Base-by-base conservation (phyloP, 1,140 invertebrate species). In the Dinoponera quadriceps region DNA sequence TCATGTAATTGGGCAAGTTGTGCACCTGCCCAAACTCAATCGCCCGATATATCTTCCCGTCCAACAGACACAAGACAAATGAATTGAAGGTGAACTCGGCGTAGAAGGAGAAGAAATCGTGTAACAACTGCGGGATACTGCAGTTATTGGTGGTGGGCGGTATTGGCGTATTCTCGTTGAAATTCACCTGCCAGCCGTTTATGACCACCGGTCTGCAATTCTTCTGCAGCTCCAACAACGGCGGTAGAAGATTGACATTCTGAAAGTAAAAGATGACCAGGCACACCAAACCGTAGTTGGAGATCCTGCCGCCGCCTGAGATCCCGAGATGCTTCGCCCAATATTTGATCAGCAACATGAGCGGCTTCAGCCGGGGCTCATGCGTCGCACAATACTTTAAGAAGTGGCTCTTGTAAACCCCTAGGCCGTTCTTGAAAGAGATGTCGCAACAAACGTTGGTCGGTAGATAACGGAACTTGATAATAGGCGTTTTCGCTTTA, bases 401-500 rank as follows among this genome's bases (percentile, higher is more conserved):
- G 1, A 97, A 91, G 48, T 94, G 86, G 87, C 95, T 96, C 88
- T 97, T 97, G 74, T 94, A 94, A 0, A 96, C 93, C 11, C 95
- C 96, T 2, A 97, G 92, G n/a, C 94, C 92, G 75, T 96, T 96
- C 88, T 96, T 96, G 89, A 97, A 96, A 20, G 95, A 96, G n/a
- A 97, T 90, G 89, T 97, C 97, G 86, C 96, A 96, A 73, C 95
- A 94, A 1, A 96, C 94, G 7, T 93, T 87, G 0, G 95, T 96
- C 9, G 93, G 92, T 3, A 93, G 73, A 90, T 97, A 96, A 80
- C 92, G 88, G 90, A 96, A 96, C 90, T 97, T 97, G 18, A 97
- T 95, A 84, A 97, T 97, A 29, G 97, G 97, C 14, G 96, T 96
- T 92, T 96, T 96, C 18, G 96, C 96, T 55, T 94, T 93, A 3